These are phyloP conservation scores for Tiliqua scincoides DNA, from an alignment of 2,113 vertebrate genomes.

Conservation along the genomic window DNA sequence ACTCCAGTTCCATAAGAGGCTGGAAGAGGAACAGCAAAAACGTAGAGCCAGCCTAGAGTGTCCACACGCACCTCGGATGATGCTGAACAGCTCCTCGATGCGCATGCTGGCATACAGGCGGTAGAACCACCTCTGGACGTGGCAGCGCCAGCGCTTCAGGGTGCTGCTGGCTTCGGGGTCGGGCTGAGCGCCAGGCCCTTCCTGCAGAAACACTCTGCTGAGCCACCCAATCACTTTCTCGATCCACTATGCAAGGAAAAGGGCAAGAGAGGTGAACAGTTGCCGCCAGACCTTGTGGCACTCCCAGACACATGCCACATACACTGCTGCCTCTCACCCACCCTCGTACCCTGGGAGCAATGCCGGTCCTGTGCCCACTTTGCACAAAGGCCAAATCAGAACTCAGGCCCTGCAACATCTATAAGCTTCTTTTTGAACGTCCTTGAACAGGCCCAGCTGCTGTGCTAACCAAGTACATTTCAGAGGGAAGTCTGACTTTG, in stretches of 20 bases:
- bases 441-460: not conserved
- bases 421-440: not conserved
- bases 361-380: not conserved
- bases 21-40: not conserved
- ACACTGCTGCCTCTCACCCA: not conserved
- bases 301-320: not conserved
- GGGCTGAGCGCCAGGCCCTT: slow-evolving; percentile 16
- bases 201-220: slow-evolving; percentile 87
- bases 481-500: not conserved
- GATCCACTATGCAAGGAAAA: slow-evolving; percentile 83
- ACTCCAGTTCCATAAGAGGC: not conserved
- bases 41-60: not conserved
- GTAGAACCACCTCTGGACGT: slow-evolving; percentile 96
- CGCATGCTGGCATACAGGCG: slow-evolving; percentile 94
- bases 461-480: not conserved
- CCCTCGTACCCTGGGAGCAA: not conserved
- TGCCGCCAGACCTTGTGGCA: not conserved
- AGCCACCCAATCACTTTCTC: slow-evolving; percentile 95
- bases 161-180: slow-evolving; percentile 67
- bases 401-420: not conserved
- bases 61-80: slow-evolving; percentile 86
- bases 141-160: slow-evolving; percentile 92
- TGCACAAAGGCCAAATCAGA: not conserved
- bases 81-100: slow-evolving; percentile 97
- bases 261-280: not conserved